Conservation (phyloP, 1,140 invertebrate species). For the Zaprionus nigranus region DNA sequence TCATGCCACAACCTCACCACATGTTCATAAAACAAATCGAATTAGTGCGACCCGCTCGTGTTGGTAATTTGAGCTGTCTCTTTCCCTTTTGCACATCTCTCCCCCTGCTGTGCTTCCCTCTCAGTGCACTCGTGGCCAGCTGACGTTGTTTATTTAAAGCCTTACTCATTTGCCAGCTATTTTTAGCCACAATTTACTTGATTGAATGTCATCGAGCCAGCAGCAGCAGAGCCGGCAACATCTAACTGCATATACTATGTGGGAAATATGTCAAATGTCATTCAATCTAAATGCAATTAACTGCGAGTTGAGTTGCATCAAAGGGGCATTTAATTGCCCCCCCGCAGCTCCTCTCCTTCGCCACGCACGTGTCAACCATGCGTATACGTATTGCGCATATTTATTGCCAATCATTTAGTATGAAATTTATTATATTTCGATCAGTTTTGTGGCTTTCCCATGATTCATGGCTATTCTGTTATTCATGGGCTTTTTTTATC, state of each 20-base stretch:
- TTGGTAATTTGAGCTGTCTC: slow-evolving; percentile 43
- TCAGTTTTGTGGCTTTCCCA: slow-evolving; percentile 1
- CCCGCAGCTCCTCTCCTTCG: background rate
- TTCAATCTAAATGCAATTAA: slow-evolving; percentile 70
- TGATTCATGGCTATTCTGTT: slow-evolving; percentile 50
- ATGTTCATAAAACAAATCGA: slow-evolving; percentile 30
- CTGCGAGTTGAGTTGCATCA: slow-evolving; percentile 35
- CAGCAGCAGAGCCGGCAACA: background rate
- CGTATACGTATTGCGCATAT: slow-evolving; percentile 12
- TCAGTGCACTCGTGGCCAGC: background rate
- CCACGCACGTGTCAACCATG: background rate
- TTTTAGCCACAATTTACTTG: slow-evolving; percentile 38
- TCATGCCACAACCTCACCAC: no score
- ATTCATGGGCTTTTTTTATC: no score
- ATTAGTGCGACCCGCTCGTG: slow-evolving; percentile 33
- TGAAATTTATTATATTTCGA: slow-evolving; percentile 51
- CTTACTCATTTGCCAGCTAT: slow-evolving; percentile 35
- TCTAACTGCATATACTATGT: background rate
- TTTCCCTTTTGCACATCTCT: background rate
- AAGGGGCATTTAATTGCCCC: slow-evolving; percentile 36
- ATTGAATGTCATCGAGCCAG: slow-evolving; percentile 41
- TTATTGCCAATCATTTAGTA: slow-evolving; percentile 53
- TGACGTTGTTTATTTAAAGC: background rate
- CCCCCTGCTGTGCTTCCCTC: background rate
- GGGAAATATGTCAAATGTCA: slow-evolving; percentile 59